Conservation (phyloP, 1,140 invertebrate genomes). For the Parasteatoda tepidariorum region DNA sequence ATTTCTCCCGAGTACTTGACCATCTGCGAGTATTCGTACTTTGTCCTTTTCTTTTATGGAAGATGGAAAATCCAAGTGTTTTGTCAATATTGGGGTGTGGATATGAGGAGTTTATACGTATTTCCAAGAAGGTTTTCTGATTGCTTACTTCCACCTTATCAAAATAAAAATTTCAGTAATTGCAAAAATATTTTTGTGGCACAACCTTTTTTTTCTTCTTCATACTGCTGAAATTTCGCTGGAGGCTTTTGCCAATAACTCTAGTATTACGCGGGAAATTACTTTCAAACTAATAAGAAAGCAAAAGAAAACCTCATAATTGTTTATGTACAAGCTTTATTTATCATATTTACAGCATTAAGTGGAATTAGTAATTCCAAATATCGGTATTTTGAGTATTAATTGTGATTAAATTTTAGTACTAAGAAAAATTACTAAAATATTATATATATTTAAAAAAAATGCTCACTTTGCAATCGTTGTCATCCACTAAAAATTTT, state of each 20-base stretch:
- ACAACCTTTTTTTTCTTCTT: slow-evolving; percentile 4
- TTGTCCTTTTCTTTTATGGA: slow-evolving; percentile 3
- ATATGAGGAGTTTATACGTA: neutral
- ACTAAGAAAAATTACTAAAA: too few relatives aligned
- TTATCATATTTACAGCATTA: too few relatives aligned
- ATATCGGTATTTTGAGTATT: too few relatives aligned
- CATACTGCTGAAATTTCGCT: neutral
- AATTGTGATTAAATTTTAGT: too few relatives aligned
- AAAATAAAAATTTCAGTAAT: slow-evolving; percentile 43
- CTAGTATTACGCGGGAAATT: neutral
- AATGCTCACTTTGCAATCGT: too few relatives aligned
- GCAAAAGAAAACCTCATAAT: too few relatives aligned
- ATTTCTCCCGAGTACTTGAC: slow-evolving; percentile 24
- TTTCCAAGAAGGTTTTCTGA: slow-evolving; percentile 11
- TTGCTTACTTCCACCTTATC: neutral
- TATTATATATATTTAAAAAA: too few relatives aligned
- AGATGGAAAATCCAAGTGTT: slow-evolving; percentile 29
- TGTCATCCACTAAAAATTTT: too few relatives aligned
- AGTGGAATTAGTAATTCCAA: too few relatives aligned
- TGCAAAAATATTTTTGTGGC: slow-evolving; percentile 32
- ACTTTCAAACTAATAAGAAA: too few relatives aligned
- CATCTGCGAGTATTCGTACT: slow-evolving; percentile 15
- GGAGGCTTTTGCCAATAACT: neutral
- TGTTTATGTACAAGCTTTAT: too few relatives aligned
- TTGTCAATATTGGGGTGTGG: slow-evolving; percentile 37